Conservation (phyloP, 2,113 vertebrate species). For the Sapayoa aenigma region DNA sequence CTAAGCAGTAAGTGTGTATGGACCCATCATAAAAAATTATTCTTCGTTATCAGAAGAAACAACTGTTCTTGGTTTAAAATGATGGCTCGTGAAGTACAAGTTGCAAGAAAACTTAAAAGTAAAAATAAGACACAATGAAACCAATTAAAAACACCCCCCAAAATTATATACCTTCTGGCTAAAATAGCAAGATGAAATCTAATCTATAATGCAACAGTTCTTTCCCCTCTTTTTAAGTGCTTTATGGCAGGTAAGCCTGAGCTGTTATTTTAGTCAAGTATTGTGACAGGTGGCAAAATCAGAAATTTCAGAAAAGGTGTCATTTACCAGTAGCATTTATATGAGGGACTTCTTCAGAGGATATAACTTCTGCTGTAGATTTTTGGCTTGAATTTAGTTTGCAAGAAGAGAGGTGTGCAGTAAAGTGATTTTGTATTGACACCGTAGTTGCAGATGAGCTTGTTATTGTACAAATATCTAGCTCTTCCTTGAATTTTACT, state of each 20-base stretch:
- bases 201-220: not conserved
- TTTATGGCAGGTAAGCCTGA: not conserved
- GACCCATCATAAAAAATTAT: not conserved
- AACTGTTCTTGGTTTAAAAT: not conserved
- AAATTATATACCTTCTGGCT: not conserved
- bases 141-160: not conserved
- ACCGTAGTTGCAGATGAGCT: not conserved
- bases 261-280: not conserved
- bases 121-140: not conserved
- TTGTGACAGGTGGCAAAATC: not conserved
- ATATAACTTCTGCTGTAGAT: not conserved
- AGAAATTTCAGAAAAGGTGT: not conserved
- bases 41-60: not conserved
- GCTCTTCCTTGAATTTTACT: not conserved
- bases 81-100: not conserved
- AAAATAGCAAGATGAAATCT: not conserved
- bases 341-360: not conserved
- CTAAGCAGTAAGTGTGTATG: not conserved
- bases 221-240: not conserved
- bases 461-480: not conserved
- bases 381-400: not conserved
- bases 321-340: not conserved
- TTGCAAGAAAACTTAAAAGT: not conserved
- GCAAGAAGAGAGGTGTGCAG: not conserved
- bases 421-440: not conserved